Evolutionary conservation across 2,888 invertebrate genomes (phyloP), one percentile per base, ranked within the genome.

Genomic region (Luperina testacea): DNA sequence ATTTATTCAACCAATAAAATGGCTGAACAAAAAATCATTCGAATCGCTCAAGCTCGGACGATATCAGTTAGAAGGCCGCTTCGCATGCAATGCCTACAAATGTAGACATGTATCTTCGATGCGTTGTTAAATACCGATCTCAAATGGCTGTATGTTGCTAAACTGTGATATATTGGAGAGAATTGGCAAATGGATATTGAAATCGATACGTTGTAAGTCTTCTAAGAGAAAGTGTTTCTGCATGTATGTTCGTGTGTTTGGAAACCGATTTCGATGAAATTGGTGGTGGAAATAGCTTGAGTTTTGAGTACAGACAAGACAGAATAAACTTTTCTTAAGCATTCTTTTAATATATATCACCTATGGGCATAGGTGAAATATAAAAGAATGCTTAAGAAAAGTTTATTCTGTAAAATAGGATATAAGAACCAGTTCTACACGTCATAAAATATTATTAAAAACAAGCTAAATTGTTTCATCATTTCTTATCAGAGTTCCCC

Each of bases 11-110:
- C 42, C 42, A 65, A 57, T 20, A 15, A 61, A 80, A 61, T 63
- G 7, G 5, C 38, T 2, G 2, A 53, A 65, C 45, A 67, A 72
- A 72, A 74, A 64, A 59, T 65, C 24, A 20, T 8, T 24, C 15
- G 11, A 42, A 38, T 9, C 38, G 17, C 48, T 53, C 53, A 67
- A 75, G 75, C 61, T 68, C n/a, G 15, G 11, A n/a, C 74, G 81
- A 77, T 75, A 85, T 88, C 81, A 88, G 87, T 88, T 88, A 87
- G 80, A 65, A 65, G 48, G 61, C 72, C 6, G 64, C 17, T 61
- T 64, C 75, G 59, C 78, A 78, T 82, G 80, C 68, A 71, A 80
- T 75, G 85, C 82, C 78, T 81, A 82, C 82, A 73, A 67, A 82
- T 82, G 75, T 38, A 51, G 73, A 57, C 72, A 85, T 89, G 76